A percentile compares a stretch with the other conserved stretches of the same genome.
Conservation (phyloP, 1,140 invertebrate species). For the Trichonephila clavipes region DNA sequence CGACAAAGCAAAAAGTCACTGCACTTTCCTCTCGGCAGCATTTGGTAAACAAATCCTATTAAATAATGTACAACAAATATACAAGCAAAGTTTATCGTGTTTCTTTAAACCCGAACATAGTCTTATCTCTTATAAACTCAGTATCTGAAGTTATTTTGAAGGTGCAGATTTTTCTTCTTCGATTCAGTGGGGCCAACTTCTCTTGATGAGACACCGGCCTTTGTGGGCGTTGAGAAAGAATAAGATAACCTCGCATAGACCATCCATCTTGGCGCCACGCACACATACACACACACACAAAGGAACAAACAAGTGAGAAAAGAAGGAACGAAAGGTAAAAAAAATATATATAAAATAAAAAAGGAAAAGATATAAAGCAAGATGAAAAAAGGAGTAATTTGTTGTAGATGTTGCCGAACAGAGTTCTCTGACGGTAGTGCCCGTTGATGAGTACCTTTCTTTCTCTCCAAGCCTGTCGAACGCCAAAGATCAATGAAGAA, state of each 20-base stretch:
- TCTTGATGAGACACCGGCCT: slow-evolving; percentile 64
- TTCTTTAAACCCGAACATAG: slow-evolving; percentile 51
- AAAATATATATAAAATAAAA: background rate
- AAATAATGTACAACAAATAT: slow-evolving; percentile 38
- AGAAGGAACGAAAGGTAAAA: slow-evolving; percentile 52
- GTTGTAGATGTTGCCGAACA: slow-evolving; percentile 73
- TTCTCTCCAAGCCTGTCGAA: slow-evolving; percentile 56
- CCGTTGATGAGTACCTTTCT: slow-evolving; percentile 67
- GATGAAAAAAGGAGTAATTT: slow-evolving; percentile 73
- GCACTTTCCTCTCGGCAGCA: background rate
- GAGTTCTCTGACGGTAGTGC: slow-evolving; percentile 69
- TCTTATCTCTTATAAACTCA: slow-evolving; percentile 71
- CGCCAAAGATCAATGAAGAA: slow-evolving; percentile 72
- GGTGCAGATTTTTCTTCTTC: slow-evolving; percentile 50
- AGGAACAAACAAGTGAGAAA: slow-evolving; percentile 71
- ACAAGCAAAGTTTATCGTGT: slow-evolving; percentile 49
- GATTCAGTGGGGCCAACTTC: slow-evolving; percentile 51
- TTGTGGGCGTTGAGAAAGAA: slow-evolving; percentile 63
- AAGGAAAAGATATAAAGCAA: slow-evolving; percentile 50
- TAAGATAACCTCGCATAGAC: slow-evolving; percentile 65
- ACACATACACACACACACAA: slow-evolving; percentile 69
- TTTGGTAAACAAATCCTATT: slow-evolving; percentile 56
- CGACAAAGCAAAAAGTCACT: slow-evolving; percentile 1
- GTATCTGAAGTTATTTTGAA: slow-evolving; percentile 67
- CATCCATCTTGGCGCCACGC: slow-evolving; percentile 65